Conservation (phyloP, 1,140 invertebrate genomes). For the Scaptomyza graminum region DNA sequence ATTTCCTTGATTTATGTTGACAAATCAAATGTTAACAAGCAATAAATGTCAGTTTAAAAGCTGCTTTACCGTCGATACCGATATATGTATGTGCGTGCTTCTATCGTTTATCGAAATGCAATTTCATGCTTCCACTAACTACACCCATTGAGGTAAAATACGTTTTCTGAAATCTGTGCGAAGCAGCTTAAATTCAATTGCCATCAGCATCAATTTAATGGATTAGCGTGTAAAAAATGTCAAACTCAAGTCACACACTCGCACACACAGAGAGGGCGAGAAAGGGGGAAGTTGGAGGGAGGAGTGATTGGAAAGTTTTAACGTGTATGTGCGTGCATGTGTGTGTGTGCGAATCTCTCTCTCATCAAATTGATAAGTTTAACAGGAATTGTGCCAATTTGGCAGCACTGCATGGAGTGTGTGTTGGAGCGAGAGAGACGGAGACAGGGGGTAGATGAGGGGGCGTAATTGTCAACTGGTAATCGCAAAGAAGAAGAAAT, state of each 20-base stretch:
- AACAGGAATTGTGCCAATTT: conserved; percentile 79
- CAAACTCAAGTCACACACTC: conserved; percentile 39
- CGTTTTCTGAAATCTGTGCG: conserved; percentile 53
- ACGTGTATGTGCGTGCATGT: conserved; percentile 6
- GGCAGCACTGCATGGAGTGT: conserved; percentile 15
- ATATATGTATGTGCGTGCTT: conserved; percentile 17
- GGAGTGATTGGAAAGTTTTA: neutral
- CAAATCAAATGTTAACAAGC: conserved; percentile 72
- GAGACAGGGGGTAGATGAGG: conserved; percentile 10
- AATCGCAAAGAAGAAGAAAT: conserved; percentile 13
- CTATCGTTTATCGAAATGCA: conserved; percentile 58
- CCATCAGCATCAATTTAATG: conserved; percentile 76
- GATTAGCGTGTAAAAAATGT: conserved; percentile 68
- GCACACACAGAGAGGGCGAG: neutral
- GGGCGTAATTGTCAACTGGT: conserved; percentile 54
- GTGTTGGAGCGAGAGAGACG: conserved; percentile 21
- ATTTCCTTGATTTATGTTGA: conserved; percentile 66
- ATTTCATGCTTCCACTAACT: conserved; percentile 51
- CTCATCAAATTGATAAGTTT: conserved; percentile 79
- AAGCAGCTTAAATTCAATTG: conserved; percentile 79
- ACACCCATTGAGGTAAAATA: conserved; percentile 51
- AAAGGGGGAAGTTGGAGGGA: neutral
- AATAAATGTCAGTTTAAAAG: conserved; percentile 53
- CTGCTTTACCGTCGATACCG: conserved; percentile 18
- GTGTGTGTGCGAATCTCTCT: conserved; percentile 40